Evolutionary conservation across 2,797 vertebrate genomes (phyloP), one percentile per base, ranked within the genome.

Genomic region (Euthynnus affinis): DNA sequence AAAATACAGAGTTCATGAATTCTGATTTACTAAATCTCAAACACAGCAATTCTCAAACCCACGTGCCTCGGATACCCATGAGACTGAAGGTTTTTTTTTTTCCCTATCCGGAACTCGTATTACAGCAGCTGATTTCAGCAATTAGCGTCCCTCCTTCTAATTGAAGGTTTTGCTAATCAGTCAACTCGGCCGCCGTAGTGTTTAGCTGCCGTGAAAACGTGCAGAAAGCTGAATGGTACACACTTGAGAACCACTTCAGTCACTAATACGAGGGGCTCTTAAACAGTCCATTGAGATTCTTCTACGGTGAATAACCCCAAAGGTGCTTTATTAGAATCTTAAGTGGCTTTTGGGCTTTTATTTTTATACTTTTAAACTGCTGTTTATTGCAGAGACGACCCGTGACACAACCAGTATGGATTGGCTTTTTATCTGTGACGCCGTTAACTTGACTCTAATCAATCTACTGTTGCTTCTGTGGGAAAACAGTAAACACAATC

Each of bases 81-180:
- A 42, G 9, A 52, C 27, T 9, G 3, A 34, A n/a, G 10, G 8
- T 17, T 42, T 18, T 53, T 57, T 49, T 49, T 32, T 27, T 64
- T 22, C 13, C 13, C 52, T 61, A 44, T 53, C 23, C 29, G 9
- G 62, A 37, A 20, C 32, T 29, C 0, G 44, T 52, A 15, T 18
- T 7, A 6, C 40, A 76, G 80, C 67, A 49, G 75, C 66, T 71
- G 70, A 85, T 63, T 48, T 52, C 53, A 58, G 37, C 49, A 53
- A 73, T 81, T 76, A 44, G 51, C 34, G n/a, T 61, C 53, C 68
- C 15, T 68, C 46, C 59, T 65, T 49, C 61, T 88, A 71, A 85
- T 78, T 80, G 76, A 9, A 62, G 67, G 44, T 56, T 76, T 76
- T 86, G 66, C 55, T 65, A 46, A 80, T 81, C 62, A 75, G 37